These are phyloP conservation scores for Dreissena polymorpha DNA, from an alignment of 1,140 invertebrate genomes.

Conservation along the genomic window DNA sequence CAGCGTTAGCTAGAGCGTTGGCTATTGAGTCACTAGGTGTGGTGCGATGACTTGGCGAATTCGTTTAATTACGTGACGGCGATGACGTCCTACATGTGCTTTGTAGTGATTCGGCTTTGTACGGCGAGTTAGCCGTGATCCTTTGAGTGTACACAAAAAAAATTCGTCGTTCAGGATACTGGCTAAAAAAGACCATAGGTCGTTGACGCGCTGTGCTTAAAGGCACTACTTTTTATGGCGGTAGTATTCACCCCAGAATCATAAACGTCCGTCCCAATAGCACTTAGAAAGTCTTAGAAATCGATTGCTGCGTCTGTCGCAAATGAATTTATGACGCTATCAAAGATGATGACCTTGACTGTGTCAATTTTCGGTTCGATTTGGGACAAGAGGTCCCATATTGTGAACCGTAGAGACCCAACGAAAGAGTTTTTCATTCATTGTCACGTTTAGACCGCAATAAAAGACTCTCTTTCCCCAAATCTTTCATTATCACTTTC, in stretches of 20 bases:
- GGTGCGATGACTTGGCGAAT: neutral
- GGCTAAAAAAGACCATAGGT: slow-evolving; percentile 16
- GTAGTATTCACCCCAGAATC: neutral
- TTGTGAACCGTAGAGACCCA: slow-evolving; percentile 44
- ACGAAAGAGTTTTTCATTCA: slow-evolving; percentile 22
- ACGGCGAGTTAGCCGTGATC: neutral
- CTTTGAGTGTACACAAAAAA: slow-evolving; percentile 33
- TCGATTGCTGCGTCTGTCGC: neutral
- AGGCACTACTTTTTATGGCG: slow-evolving; percentile 10
- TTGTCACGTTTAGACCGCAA: slow-evolving; percentile 43
- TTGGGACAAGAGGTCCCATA: neutral
- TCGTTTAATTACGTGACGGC: neutral
- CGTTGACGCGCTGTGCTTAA: neutral
- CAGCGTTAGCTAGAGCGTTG: slow-evolving; percentile 31
- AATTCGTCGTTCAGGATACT: slow-evolving; percentile 52
- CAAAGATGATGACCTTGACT: neutral
- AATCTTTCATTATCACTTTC: slow-evolving; percentile 55
- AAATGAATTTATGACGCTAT: neutral
- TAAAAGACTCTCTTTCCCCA: slow-evolving; percentile 38
- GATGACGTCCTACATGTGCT: no score
- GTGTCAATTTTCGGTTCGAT: slow-evolving; percentile 21
- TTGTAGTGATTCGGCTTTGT: no score
- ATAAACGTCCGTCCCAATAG: neutral
- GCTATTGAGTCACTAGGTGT: slow-evolving; percentile 30
- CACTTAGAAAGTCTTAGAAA: slow-evolving; percentile 26